Base-by-base conservation (phyloP, 1,140 invertebrate genomes). In the Pseudomyrmex pallidus region DNA sequence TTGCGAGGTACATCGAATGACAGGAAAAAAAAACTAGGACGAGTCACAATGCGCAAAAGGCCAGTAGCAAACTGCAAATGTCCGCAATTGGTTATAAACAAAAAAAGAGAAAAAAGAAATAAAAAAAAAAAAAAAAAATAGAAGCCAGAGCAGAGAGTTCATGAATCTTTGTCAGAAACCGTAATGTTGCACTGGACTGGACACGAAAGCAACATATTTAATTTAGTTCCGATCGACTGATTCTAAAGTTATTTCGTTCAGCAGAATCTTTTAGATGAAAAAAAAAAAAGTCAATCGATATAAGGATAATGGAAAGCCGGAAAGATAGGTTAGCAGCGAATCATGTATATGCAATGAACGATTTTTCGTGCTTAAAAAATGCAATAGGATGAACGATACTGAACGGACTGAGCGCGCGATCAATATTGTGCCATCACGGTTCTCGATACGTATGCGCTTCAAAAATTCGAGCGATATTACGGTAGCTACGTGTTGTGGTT, bases 401-500 rank as follows among this genome's bases (percentile, higher is more conserved):
- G 74, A 76, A 54, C 61, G 46, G 52, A 48, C 35, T 22, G 35
- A 35, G 59, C 22, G 61, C 22, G 35, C 84, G 85, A 87, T 87
- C 84, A 46, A 86, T 87, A 85, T 85, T 20, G 50, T 48, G 35
- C 22, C 50, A 48, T 59, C 68, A 46, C 48, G 25, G 54, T 63
- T 54, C 44, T 72, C 35, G 35, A 35, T 35, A 70, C 61, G 46
- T 46, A 13, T 48, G 50, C 52, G 82, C 61, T 73, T 61, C 35
- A 85, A 80, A 86, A 86, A 74, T 86, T 86, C 82, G 66, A 48
- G 54, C 73, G 67, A 73, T 84, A 84, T 84, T 86, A 84, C 84
- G 25, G 63, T 22, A 57, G 46, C 57, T 77, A 73, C 66, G 82
- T 84, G 74, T 59, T 83, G 73, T n/a, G 64, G 72, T 57, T 35